A percentile compares a stretch with the other conserved stretches of the same genome.
phyloP scores from a whole-genome alignment of 2,797 vertebrate species.

The Sebastes kiyomatsui region DNA sequence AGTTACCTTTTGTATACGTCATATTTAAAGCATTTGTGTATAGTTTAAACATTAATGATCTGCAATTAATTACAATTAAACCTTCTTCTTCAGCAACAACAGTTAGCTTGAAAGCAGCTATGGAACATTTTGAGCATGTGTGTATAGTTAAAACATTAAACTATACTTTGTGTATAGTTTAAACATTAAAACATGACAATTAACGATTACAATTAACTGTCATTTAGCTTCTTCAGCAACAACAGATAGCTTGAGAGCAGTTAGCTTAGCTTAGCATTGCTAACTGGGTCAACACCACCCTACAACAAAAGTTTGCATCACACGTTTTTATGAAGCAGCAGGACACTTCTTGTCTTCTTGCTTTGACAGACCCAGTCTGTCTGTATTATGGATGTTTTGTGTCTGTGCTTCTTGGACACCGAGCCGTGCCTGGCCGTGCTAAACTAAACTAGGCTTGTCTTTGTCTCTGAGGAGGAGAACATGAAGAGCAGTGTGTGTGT shows the following conservation, averaged over 20 bases:
- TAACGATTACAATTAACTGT: background rate
- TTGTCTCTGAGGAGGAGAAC: conserved; percentile 57
- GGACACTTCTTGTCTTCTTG: fast-evolving
- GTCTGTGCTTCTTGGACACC: background rate
- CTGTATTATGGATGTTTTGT: background rate
- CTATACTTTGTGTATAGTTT: too few relatives aligned
- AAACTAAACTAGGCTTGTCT: conserved; percentile 34
- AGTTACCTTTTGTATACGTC: fast-evolving
- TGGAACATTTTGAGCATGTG: too few relatives aligned
- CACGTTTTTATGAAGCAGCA: background rate
- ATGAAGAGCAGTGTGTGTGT: conserved; percentile 2
- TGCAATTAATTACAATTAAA: too few relatives aligned
- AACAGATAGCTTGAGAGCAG: conserved; percentile 13
- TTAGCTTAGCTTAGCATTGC: conserved; percentile 68
- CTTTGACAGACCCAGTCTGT: background rate
- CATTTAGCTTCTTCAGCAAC: background rate
- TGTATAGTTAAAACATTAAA: background rate
- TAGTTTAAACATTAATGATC: too few relatives aligned
- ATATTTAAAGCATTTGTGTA: background rate
- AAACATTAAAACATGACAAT: background rate
- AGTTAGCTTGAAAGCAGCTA: too few relatives aligned
- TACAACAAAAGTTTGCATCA: conserved; percentile 45
- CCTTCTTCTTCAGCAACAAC: too few relatives aligned
- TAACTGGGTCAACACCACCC: conserved; percentile 70
- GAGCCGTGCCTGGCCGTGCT: background rate